Evolutionary conservation across 2,797 vertebrate species (phyloP), one percentile per base, ranked within the genome.

Genomic region (Typhlichthys subterraneus): DNA sequence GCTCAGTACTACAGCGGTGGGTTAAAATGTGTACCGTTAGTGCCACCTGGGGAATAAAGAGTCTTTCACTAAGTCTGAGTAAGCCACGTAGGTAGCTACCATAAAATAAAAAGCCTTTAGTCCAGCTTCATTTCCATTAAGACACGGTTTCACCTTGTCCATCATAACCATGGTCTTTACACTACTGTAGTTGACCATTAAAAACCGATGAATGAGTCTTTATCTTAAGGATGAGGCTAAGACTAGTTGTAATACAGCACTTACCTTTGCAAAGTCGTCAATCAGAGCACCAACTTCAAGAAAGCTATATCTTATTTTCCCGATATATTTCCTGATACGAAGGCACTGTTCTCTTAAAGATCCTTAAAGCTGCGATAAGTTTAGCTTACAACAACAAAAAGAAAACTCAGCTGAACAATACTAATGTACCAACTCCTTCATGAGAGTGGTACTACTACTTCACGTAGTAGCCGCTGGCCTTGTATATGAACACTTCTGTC

Each of bases 221-320:
- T 58, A 1, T 29, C 33, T 11, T 12, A 9, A 4, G 56, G 0
- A 13, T n/a, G 9, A 2, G 2, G 62, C 55, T 65, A 48, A 72
- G 62, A 17, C 7, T 56, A 73, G 48, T 42, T 12, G 0, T 47
- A 5, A 11, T 54, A 61, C 72, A 58, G 65, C 62, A 45, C 68
- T 83, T 81, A 87, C 85, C 87, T 87, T 12, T 77, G 78, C 77
- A 79, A 87, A 69, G 77, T 83, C 84, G 82, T 83, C 83, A 73
- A 23, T 60, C 64, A 0, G 29, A 15, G 50, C 38, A 42, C 38
- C 38, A 81, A 78, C 78, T 85, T 70, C 69, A 71, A 61, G 48
- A 69, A 59, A 42, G 59, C 19, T 17, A 4, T 63, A 19, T 19
- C 53, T 72, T 53, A 54, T 64, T 54, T 50, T 19, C 55, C 49